A percentile compares a stretch with the other conserved stretches of the same genome.
These are phyloP conservation scores for Procambarus clarkii DNA, from an alignment of 1,140 invertebrate species.

Conservation along the genomic window DNA sequence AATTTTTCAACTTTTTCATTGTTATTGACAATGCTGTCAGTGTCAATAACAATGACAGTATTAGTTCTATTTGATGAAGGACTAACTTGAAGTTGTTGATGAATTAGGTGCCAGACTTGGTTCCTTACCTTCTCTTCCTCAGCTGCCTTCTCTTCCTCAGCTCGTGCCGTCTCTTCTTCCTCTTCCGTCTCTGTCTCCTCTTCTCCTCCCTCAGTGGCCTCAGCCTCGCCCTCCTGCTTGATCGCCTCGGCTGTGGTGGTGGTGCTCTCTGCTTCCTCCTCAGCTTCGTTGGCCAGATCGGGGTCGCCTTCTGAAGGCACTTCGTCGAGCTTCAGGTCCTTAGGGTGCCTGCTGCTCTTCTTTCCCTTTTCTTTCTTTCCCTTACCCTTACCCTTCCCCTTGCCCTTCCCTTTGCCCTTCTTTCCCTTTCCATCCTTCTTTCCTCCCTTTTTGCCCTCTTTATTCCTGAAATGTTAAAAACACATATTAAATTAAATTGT, in stretches of 20 bases:
- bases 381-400: too few relatives aligned
- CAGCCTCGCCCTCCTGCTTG: constrained; percentile 14
- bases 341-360: constrained; percentile 34
- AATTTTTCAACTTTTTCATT: too few relatives aligned
- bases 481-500: too few relatives aligned
- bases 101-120: too few relatives aligned
- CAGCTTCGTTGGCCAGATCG: not conserved
- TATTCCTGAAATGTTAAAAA: constrained; percentile 14
- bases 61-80: too few relatives aligned
- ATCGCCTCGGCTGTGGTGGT: not conserved
- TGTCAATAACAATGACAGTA: too few relatives aligned
- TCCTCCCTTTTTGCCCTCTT: constrained; percentile 3
- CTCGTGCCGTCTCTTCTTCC: not conserved
- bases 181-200: constrained; percentile 9
- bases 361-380: not conserved
- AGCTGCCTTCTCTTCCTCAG: too few relatives aligned
- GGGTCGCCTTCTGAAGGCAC: not conserved
- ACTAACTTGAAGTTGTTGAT: too few relatives aligned
- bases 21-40: too few relatives aligned
- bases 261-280: not conserved
- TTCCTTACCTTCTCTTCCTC: too few relatives aligned
- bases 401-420: not conserved
- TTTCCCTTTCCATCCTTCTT: constrained; percentile 19
- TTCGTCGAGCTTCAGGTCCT: constrained; percentile 45
- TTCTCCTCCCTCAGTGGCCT: constrained; percentile 1